Evolutionary conservation across 1,140 invertebrate genomes (phyloP), one percentile per base, ranked within the genome.

Genomic region (Pantala flavescens): DNA sequence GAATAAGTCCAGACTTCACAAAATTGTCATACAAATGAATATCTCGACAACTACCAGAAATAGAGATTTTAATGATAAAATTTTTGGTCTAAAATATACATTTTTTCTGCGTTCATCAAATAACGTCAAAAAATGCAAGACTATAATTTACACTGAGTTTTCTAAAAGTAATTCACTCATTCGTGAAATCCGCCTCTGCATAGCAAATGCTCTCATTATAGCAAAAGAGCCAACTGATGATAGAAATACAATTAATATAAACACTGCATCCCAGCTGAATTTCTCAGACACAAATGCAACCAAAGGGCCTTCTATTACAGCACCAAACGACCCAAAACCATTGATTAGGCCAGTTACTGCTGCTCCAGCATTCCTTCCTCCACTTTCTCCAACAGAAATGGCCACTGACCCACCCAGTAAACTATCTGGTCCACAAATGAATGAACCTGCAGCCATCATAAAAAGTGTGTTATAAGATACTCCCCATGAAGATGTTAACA

Each of bases 401-500:
- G 85, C 82, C 23, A 87, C 79, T 23, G 84, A 82, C 7, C 84
- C 85, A 75, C 82, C 82, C 72, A 86, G 77, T n/a, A 87, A 78
- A n/a, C 81, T 80, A 78, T 87, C 86, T n/a, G 85, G 82, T 12
- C 84, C 85, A 76, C 84, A 84, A 75, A 86, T 85, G 63, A 84
- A 83, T 10, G 81, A 82, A 21, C 86, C 86, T 73, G 84, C 83
- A n/a, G 86, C 71, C 21, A 83, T 79, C 78, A 86, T 81, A 73
- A 85, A 84, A 1, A 83, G 10, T 21, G 79, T 78, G 77, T 86
- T 86, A 76, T 84, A 79, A 0, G 80, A 16, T 9, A 82, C 75
- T 24, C 85, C 85, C 81, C 82, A 84, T 7, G 79, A 75, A 23
- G 82, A 80, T 24, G 84, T 86, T 9, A 83, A 16, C n/a, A 81